Base-by-base conservation (phyloP, 2,888 invertebrate species). In the Drosophila kuntzei region DNA sequence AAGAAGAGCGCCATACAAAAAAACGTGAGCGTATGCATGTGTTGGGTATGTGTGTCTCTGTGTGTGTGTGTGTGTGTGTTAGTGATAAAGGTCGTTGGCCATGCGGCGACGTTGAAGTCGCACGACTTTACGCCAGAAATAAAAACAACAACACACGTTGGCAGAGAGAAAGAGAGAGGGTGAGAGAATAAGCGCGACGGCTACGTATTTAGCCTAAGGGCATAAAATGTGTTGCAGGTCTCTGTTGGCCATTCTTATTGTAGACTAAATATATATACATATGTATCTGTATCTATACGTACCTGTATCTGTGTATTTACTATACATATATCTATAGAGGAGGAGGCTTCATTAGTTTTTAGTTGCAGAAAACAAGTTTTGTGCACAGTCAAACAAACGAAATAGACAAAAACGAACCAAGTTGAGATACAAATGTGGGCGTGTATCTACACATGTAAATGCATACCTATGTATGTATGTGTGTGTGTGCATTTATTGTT, bases 191-290 rank as follows among this genome's bases (percentile, higher is more conserved):
- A 79, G 55, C 34, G 73, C 62, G 66, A 51, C 65, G 63, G 53
- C 82, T 62, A 80, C 78, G 78, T 87, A 71, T 87, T 89, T 89
- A 89, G 85, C 89, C 87, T 84, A 80, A 83, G 89, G 83, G 87
- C 83, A 89, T 77, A 66, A 89, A 83, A 87, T 80, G 87, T 83
- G 81, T 84, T 83, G 89, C 83, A 80, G 85, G 83, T 87, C 83
- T 83, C 61, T 77, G 67, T 49, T 77, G 78, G 65, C 63, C 61
- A 49, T 54, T 59, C 68, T 63, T 71, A 74, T 71, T 72, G 65
- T 61, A 62, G 73, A 73, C 59, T n/a, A n/a, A 25, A 25, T 76
- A 29, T 37, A 58, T 55, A 53, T 25, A 64, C 49, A 65, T 76
- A 51, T 55, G 22, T 47, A 44, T 47, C 36, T 47, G 44, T 63